Evolutionary conservation across 2,888 invertebrate genomes (phyloP).

Genomic region (Chloroclysta siterata): DNA sequence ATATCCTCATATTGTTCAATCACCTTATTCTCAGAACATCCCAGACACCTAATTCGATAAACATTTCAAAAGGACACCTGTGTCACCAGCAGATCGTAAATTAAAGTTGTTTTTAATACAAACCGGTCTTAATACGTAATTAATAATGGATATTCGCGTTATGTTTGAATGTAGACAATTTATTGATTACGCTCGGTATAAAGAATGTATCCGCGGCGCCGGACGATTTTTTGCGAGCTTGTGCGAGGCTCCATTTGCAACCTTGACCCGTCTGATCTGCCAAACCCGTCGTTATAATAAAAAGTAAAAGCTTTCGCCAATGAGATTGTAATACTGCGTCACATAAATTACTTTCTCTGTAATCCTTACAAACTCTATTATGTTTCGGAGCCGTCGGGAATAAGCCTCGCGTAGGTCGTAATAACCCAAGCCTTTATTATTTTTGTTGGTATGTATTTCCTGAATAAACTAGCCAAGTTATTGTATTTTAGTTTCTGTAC

Average conservation of each 20-base stretch:
- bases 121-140: slow-evolving; percentile 42
- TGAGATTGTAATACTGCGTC: slow-evolving; percentile 47
- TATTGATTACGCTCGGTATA: slow-evolving; percentile 61
- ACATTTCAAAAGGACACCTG: slow-evolving; percentile 55
- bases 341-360: slow-evolving; percentile 35
- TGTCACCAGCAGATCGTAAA: slow-evolving; percentile 48
- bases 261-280: slow-evolving; percentile 75
- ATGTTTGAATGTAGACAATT: slow-evolving; percentile 60
- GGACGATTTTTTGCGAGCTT: slow-evolving; percentile 70
- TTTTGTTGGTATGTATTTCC: slow-evolving; percentile 4
- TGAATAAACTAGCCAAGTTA: slow-evolving; percentile 14
- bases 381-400: slow-evolving; percentile 7
- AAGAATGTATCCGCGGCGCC: slow-evolving; percentile 66
- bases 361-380: slow-evolving; percentile 32
- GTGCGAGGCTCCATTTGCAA: slow-evolving; percentile 50
- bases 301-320: slow-evolving; percentile 77
- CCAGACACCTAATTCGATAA: slow-evolving; percentile 46
- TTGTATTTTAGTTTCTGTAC: slow-evolving; percentile 1
- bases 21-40: slow-evolving; percentile 47
- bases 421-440: slow-evolving; percentile 8
- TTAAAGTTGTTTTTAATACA: slow-evolving; percentile 53
- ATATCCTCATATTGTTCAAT: slow-evolving; percentile 18
- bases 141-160: slow-evolving; percentile 38
- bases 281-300: slow-evolving; percentile 72
- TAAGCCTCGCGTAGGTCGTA: slow-evolving; percentile 11